Conservation (phyloP, 2,113 vertebrate genomes). For the Vireo altiloquus region DNA sequence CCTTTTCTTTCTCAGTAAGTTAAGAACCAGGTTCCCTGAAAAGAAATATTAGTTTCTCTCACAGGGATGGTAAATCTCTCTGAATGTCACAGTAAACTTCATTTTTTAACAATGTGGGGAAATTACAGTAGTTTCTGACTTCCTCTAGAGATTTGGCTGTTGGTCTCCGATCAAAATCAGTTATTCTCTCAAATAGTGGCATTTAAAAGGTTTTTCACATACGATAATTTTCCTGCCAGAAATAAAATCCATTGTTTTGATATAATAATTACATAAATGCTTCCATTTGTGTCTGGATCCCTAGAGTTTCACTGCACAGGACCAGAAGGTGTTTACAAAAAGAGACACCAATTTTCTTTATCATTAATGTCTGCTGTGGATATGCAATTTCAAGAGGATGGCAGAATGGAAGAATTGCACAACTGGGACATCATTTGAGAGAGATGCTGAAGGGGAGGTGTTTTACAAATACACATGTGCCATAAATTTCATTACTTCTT, state of each 20-base stretch:
- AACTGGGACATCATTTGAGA: not conserved
- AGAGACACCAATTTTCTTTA: not conserved
- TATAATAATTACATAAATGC: not conserved
- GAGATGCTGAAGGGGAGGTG: not conserved
- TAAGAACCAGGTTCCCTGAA: not conserved
- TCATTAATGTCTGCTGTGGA: not conserved
- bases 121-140: not conserved
- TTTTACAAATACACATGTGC: not conserved
- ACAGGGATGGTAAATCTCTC: not conserved
- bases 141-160: not conserved
- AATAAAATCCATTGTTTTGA: not conserved
- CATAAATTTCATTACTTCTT: not conserved
- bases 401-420: not conserved
- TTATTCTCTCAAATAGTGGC: not conserved
- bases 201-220: not conserved
- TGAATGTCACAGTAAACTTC: not conserved
- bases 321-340: constrained; percentile 13
- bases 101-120: not conserved
- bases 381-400: not conserved
- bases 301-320: not conserved
- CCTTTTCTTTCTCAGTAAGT: not conserved
- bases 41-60: not conserved
- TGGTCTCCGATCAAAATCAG: not conserved
- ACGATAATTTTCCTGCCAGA: not conserved
- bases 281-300: not conserved